Conservation (phyloP, 2,797 vertebrate species). For the Buphagus erythrorhynchus region DNA sequence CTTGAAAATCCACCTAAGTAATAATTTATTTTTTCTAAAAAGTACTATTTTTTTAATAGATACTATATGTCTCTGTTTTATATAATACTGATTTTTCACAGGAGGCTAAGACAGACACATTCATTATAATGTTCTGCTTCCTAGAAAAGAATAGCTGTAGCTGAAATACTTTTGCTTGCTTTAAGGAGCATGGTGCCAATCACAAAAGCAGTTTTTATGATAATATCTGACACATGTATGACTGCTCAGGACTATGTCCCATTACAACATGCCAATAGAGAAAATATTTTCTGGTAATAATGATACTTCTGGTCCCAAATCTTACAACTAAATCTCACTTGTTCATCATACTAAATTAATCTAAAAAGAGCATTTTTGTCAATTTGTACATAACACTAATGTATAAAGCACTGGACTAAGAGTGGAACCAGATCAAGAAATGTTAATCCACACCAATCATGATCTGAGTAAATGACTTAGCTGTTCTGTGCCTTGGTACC, state of each 20-base stretch:
- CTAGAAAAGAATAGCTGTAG: background rate
- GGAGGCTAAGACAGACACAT: background rate
- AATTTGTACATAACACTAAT: background rate
- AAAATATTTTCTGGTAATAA: background rate
- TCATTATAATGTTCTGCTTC: background rate
- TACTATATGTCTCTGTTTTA: background rate
- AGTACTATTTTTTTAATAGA: background rate
- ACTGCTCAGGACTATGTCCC: background rate
- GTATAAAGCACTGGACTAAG: background rate
- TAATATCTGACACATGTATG: background rate
- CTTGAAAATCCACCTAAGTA: background rate
- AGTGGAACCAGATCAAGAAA: background rate
- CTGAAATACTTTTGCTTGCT: background rate
- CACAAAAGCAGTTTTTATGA: background rate
- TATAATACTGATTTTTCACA: background rate
- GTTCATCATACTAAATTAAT: background rate
- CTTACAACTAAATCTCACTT: background rate
- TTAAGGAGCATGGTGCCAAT: background rate
- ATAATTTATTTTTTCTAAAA: background rate
- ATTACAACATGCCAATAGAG: background rate
- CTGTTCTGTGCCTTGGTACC: background rate
- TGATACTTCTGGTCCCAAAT: background rate
- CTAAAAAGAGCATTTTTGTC: background rate
- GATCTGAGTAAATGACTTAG: background rate
- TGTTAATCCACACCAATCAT: background rate